These are phyloP conservation scores for Ostrea edulis DNA, from an alignment of 1,140 invertebrate genomes.

Conservation along the genomic window DNA sequence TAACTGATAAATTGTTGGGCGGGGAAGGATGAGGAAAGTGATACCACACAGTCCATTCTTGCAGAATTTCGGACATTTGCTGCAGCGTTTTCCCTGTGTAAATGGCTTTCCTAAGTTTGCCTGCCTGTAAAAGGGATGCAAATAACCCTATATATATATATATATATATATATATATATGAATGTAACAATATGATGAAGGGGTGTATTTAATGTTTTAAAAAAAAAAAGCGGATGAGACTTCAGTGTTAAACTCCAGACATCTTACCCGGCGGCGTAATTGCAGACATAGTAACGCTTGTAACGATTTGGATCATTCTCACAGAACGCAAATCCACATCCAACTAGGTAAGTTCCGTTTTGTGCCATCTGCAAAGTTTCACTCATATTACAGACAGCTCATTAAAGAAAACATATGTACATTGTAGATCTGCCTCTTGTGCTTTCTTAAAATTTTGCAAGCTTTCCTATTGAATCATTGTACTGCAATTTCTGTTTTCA, in stretches of 20 bases:
- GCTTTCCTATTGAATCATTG: too few relatives aligned
- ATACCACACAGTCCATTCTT: slow-evolving; percentile 61
- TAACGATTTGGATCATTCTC: slow-evolving; percentile 55
- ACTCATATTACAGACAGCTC: neutral
- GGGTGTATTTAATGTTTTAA: too few relatives aligned
- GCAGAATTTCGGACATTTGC: slow-evolving; percentile 50
- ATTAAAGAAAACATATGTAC: neutral
- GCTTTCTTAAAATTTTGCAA: too few relatives aligned
- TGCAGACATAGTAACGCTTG: slow-evolving; percentile 67
- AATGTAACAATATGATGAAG: too few relatives aligned
- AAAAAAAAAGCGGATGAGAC: too few relatives aligned
- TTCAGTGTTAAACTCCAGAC: neutral
- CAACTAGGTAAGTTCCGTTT: slow-evolving; percentile 66
- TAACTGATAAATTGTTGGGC: neutral
- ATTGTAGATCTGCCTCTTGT: too few relatives aligned
- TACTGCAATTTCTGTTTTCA: too few relatives aligned
- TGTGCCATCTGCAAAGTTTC: slow-evolving; percentile 65
- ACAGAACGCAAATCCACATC: slow-evolving; percentile 70
- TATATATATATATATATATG: neutral
- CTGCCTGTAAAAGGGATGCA: slow-evolving; percentile 55
- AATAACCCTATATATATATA: neutral
- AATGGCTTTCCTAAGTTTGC: slow-evolving; percentile 65
- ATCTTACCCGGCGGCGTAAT: slow-evolving; percentile 71
- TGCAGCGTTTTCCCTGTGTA: slow-evolving; percentile 64
- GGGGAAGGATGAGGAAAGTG: too few relatives aligned